Percentiles rank a stretch among this genome's conserved stretches.
phyloP scores from a whole-genome alignment of 92 coral and sea anemone species.

The Porites rus region DNA sequence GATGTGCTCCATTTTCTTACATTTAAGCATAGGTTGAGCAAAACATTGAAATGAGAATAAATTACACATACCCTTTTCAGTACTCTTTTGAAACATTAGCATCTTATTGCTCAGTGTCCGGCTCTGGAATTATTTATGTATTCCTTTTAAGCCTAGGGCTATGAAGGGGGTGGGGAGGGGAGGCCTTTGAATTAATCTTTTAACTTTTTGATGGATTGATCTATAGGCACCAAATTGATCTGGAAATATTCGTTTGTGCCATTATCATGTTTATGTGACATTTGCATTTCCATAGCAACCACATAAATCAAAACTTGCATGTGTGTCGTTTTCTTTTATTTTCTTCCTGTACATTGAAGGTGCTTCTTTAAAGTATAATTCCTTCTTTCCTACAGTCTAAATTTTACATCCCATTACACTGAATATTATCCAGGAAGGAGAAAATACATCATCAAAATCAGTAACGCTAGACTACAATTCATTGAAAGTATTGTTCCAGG shows the following conservation, averaged over 20 bases:
- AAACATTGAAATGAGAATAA: conserved; percentile 35
- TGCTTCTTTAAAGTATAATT: no score
- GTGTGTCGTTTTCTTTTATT: no score
- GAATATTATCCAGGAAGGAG: not conserved
- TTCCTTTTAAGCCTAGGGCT: conserved; percentile 36
- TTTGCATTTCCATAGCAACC: conserved; percentile 13
- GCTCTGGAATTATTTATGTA: conserved; percentile 44
- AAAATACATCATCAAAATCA: conserved; percentile 35
- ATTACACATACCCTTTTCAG: conserved; percentile 20
- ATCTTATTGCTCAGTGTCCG: conserved; percentile 39
- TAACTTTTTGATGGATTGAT: no score
- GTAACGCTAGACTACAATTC: not conserved
- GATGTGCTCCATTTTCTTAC: conserved; percentile 1
- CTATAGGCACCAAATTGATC: no score
- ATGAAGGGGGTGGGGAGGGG: not conserved
- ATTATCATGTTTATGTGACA: conserved; percentile 29
- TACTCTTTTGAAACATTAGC: conserved; percentile 39
- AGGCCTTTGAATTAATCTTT: conserved; percentile 39
- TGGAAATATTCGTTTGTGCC: no score
- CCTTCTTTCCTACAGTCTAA: no score
- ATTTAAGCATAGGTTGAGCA: conserved; percentile 35
- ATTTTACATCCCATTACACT: no score
- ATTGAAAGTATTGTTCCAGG: no score
- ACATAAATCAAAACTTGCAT: not conserved
- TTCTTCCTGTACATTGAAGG: no score